Conservation (phyloP, 2,797 vertebrate species). For the Phataginus tetradactyla region DNA sequence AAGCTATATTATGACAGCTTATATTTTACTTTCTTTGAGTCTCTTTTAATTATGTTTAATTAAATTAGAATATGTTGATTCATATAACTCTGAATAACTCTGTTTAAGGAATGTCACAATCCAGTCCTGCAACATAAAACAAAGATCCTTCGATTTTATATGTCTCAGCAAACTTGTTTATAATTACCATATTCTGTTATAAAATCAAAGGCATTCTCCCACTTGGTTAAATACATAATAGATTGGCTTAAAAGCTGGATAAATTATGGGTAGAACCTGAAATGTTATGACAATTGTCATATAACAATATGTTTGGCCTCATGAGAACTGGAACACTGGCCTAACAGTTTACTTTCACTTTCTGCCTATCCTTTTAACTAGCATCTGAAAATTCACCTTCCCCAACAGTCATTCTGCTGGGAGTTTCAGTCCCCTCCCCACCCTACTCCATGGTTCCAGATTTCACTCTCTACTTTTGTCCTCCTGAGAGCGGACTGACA, state of each 20-base stretch:
- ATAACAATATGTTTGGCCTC: background rate
- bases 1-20: background rate
- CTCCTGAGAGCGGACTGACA: background rate
- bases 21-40: background rate
- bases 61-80: conserved; percentile 18
- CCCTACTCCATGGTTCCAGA: background rate
- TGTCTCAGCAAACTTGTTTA: background rate
- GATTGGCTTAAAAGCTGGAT: background rate
- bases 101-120: conserved; percentile 18
- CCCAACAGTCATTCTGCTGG: background rate
- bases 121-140: background rate
- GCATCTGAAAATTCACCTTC: background rate
- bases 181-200: background rate
- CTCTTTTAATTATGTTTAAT: background rate
- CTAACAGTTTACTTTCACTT: background rate
- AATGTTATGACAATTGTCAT: background rate
- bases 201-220: background rate
- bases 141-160: background rate
- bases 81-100: background rate
- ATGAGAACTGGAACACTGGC: background rate
- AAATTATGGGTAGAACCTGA: background rate
- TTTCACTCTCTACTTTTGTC: background rate
- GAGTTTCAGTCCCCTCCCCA: background rate
- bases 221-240: background rate
- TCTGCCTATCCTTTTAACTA: background rate